A percentile compares a stretch with the other conserved stretches of the same genome.
These are phyloP conservation scores for Paradoxurus hermaphroditus DNA, from an alignment of 2,113 vertebrate species.

Conservation along the genomic window DNA sequence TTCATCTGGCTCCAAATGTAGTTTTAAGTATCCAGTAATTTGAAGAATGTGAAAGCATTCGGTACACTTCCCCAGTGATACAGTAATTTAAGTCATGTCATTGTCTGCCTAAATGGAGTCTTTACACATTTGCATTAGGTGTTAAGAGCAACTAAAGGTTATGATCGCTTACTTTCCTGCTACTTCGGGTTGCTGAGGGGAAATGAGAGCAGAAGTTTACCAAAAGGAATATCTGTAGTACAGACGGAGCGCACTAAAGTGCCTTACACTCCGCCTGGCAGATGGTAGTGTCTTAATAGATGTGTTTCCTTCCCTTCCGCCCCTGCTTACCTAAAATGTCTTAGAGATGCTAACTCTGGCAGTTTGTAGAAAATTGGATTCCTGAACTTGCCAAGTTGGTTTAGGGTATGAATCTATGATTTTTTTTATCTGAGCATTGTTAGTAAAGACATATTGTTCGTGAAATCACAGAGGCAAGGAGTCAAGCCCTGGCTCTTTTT, in stretches of 20 bases:
- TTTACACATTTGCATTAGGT: background rate
- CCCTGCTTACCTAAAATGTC: constrained; percentile 53
- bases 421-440: background rate
- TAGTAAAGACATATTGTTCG: background rate
- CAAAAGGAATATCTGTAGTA: background rate
- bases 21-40: background rate
- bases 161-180: background rate
- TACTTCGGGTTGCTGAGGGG: background rate
- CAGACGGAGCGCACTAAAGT: background rate
- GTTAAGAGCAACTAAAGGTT: constrained; percentile 27
- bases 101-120: background rate
- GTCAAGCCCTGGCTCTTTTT: background rate
- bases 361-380: constrained; percentile 17
- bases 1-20: background rate
- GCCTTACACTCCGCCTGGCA: background rate
- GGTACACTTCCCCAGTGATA: background rate
- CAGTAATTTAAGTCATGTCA: background rate
- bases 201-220: constrained; percentile 44
- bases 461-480: background rate
- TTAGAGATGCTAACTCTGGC: constrained; percentile 20
- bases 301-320: constrained; percentile 33
- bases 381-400: background rate
- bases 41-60: background rate
- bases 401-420: background rate
- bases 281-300: constrained; percentile 41